Base-by-base conservation (phyloP, 2,888 invertebrate species). In the Osmoderma eremita region DNA sequence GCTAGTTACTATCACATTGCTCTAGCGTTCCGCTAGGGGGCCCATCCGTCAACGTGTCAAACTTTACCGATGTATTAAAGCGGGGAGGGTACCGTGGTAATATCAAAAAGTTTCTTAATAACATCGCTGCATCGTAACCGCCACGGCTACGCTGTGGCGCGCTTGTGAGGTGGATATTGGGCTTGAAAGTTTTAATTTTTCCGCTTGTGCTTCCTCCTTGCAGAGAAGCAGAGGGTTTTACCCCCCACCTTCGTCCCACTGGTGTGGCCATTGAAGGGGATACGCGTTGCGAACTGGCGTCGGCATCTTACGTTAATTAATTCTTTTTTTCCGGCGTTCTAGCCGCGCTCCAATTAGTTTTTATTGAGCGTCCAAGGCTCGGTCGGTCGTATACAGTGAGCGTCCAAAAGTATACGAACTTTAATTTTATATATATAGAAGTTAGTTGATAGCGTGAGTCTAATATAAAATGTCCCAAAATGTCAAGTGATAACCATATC, bases 1-100 rank as follows among this genome's bases (percentile, higher is more conserved):
- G 10, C 30, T 6, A n/a, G n/a, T n/a, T 30, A 6, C 30, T 30
- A 30, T 30, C 30, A 30, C 10, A 1, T 6, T 10, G 30, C 30
- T 1, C n/a, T n/a, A n/a, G 30, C 30, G 24, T 24, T 20, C 53
- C 65, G 56, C 56, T 49, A 20, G 63, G 45, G 36, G 45, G 36
- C 74, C 76, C 77, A 78, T 78, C 77, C 77, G 78, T 79, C 78
- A 79, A 76, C 74, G 74, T 77, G 78, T 77, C 78, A 78, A 79
- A 79, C 78, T 79, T 79, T 78, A 72, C 78, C 79, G 77, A 79
- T 78, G 78, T 77, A 76, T 79, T 78, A 78, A 75, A 56, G 41
- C 39, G 13, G 41, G 56, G 6, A 15, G 30, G 30, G 45, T 15
- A 17, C 12, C 30, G 12, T 77, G 77, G 76, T 75, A 78, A 78